Conservation (phyloP, 2,888 invertebrate genomes). For the Dasysyrphus tricinctus region DNA sequence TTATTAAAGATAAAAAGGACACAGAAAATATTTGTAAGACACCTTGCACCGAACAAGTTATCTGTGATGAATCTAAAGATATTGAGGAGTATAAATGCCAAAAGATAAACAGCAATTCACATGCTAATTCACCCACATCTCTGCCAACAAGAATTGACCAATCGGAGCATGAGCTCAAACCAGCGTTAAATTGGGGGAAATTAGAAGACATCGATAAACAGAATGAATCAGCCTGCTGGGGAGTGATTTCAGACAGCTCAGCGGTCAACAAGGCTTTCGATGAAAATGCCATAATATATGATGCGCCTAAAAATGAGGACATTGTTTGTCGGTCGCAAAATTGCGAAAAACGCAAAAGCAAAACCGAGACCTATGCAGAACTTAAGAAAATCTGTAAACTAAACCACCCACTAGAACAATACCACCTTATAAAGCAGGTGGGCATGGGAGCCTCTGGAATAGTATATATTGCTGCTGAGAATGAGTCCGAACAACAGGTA, state of each 20-base stretch:
- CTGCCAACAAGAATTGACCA: neutral
- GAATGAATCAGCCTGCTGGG: neutral
- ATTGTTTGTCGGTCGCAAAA: neutral
- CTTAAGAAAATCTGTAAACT: conserved; percentile 91
- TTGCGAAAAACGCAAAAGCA: neutral
- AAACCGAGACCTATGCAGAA: conserved; percentile 87
- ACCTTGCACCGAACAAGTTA: neutral
- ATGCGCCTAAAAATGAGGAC: no score
- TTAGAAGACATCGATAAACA: neutral
- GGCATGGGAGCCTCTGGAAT: conserved; percentile 97
- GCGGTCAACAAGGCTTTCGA: no score
- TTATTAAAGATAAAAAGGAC: neutral
- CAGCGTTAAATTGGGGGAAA: no score
- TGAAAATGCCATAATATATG: no score
- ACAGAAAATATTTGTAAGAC: neutral
- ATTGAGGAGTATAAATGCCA: neutral
- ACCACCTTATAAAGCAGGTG: conserved; percentile 92
- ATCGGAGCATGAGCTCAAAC: neutral
- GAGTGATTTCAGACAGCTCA: neutral
- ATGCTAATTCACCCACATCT: neutral
- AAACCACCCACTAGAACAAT: conserved; percentile 92
- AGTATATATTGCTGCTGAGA: conserved; percentile 94
- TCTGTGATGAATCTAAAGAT: neutral
- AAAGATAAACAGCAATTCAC: neutral
- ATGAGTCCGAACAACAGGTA: conserved; percentile 89